These are phyloP conservation scores for Hippasteria phrygiana DNA, from an alignment of 53 echinoderm and acorn worm species.

Conservation along the genomic window DNA sequence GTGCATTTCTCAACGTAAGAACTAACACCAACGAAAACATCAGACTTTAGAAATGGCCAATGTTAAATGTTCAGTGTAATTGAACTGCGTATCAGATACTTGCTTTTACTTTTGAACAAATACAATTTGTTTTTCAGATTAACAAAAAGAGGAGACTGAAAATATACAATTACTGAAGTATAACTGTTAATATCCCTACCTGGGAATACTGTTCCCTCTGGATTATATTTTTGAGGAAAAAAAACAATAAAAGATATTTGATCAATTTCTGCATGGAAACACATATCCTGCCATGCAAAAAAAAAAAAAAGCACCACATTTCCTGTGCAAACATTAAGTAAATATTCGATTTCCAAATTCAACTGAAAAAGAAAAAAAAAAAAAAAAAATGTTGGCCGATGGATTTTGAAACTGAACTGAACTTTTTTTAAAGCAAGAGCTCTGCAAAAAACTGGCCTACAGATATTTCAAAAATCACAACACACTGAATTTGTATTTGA, in stretches of 20 bases:
- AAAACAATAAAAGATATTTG: slow-evolving; percentile 37
- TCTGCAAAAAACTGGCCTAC: too few species aligned
- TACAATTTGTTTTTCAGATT: background rate
- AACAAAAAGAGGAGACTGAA: background rate
- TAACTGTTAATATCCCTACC: slow-evolving; percentile 45
- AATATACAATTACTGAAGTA: too few species aligned
- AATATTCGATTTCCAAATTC: background rate
- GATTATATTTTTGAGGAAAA: slow-evolving; percentile 9
- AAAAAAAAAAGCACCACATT: background rate
- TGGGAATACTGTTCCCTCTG: slow-evolving; percentile 78
- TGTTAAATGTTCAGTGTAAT: too few species aligned
- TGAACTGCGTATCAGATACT: too few species aligned
- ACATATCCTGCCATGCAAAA: slow-evolving; percentile 22
- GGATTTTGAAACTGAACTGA: too few species aligned
- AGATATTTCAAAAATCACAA: too few species aligned
- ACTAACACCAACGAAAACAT: too few species aligned
- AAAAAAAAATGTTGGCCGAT: too few species aligned
- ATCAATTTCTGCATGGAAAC: background rate
- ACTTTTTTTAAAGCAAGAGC: too few species aligned
- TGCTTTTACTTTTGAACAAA: background rate
- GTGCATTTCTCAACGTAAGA: too few species aligned
- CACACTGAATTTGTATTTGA: too few species aligned
- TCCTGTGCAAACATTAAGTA: background rate
- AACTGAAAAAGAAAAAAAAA: background rate
- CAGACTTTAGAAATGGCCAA: too few species aligned